Percentiles rank a stretch among this genome's conserved stretches.
Evolutionary conservation across 2,888 invertebrate genomes (phyloP).

Genomic region (Xestia ashworthii): DNA sequence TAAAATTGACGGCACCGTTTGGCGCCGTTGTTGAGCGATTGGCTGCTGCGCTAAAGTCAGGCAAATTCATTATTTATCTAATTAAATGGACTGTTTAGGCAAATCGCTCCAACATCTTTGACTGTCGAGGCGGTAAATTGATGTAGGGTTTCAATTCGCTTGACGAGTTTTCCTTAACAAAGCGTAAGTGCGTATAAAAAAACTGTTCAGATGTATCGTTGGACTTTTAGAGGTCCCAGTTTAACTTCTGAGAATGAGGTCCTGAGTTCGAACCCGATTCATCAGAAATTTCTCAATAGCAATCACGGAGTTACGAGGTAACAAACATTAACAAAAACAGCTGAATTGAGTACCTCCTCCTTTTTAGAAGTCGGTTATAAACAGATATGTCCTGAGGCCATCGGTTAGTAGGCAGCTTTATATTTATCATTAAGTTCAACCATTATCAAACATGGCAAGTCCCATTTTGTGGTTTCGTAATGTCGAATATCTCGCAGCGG

Average conservation of each 20-base stretch:
- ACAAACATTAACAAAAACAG: too few relatives aligned
- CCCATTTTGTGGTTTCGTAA: slow-evolving; percentile 50
- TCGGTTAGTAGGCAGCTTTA: neutral
- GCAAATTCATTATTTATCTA: neutral
- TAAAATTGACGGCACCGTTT: neutral
- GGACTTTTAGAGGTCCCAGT: too few relatives aligned
- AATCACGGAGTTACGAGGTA: too few relatives aligned
- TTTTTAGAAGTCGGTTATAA: neutral
- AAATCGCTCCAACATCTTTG: neutral
- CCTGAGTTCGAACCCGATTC: too few relatives aligned
- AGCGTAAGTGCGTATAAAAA: neutral
- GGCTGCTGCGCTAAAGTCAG: neutral
- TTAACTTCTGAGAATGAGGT: too few relatives aligned
- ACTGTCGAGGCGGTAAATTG: neutral
- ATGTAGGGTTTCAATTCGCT: neutral
- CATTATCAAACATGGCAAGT: slow-evolving; percentile 44
- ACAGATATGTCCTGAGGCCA: slow-evolving; percentile 7
- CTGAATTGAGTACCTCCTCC: too few relatives aligned
- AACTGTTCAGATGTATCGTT: too few relatives aligned
- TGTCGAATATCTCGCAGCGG: slow-evolving; percentile 38
- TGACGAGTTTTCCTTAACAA: neutral
- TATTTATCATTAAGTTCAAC: slow-evolving; percentile 48
- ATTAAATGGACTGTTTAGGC: too few relatives aligned
- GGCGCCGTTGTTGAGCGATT: neutral
- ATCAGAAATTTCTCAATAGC: too few relatives aligned